A percentile compares a stretch with the other conserved stretches of the same genome.
These are phyloP conservation scores for Harmothoe impar DNA, from an alignment of 2,888 invertebrate species.

Conservation along the genomic window DNA sequence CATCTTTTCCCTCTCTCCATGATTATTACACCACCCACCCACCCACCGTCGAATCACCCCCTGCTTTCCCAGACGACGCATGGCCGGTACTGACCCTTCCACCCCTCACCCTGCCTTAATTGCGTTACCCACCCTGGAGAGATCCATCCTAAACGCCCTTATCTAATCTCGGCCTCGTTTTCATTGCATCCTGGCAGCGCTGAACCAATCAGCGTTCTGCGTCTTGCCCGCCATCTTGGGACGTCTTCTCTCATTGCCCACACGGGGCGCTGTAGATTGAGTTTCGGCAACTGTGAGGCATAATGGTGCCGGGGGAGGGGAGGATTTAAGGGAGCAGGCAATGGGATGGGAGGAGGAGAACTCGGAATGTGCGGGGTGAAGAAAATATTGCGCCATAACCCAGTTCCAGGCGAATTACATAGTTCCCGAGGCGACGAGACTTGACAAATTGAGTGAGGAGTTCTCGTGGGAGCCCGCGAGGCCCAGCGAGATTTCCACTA, in stretches of 20 bases:
- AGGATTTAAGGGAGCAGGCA: neutral
- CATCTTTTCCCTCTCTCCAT: neutral
- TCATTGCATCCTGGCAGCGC: neutral
- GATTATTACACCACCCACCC: neutral
- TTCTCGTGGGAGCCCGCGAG: neutral
- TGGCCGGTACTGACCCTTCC: neutral
- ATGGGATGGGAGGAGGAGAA: neutral
- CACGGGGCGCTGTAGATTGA: neutral
- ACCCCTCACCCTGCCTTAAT: neutral
- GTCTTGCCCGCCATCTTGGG: neutral
- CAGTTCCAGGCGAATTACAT: slow-evolving; percentile 34
- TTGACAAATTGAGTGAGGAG: slow-evolving; percentile 18
- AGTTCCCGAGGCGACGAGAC: slow-evolving; percentile 21
- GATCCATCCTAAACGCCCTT: slow-evolving; percentile 39
- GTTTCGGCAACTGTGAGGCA: neutral
- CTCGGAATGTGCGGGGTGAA: neutral
- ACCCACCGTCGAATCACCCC: neutral
- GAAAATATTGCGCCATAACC: slow-evolving; percentile 35
- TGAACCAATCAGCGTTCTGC: slow-evolving; percentile 29
- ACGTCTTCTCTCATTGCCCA: neutral
- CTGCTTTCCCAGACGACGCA: neutral
- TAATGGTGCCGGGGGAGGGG: neutral
- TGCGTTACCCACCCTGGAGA: slow-evolving; percentile 2
- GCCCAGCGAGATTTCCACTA: neutral
- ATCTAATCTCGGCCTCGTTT: slow-evolving; percentile 33